Conservation (phyloP, 2,113 vertebrate genomes). For the Coryphaenoides rupestris region DNA sequence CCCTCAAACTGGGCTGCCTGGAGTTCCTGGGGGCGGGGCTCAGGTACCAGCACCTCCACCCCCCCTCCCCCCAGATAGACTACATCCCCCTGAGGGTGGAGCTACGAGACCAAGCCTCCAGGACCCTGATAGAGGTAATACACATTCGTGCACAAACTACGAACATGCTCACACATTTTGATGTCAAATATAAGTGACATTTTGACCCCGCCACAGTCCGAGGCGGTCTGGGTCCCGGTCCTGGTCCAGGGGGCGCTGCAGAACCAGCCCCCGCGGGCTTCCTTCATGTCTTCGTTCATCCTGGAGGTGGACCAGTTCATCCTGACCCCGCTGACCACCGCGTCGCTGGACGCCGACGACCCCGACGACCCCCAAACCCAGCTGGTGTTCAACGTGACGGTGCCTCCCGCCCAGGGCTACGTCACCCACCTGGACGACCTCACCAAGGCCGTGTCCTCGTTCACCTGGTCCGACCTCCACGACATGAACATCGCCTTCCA, state of each 20-base stretch:
- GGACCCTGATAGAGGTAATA: conserved; percentile 61
- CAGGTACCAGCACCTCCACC: conserved; percentile 69
- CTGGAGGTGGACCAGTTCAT: conserved; percentile 78
- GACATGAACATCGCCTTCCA: conserved; percentile 79
- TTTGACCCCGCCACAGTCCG: conserved; percentile 51
- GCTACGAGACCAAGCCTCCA: conserved; percentile 54
- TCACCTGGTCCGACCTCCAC: conserved; percentile 71
- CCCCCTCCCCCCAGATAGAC: conserved; percentile 66
- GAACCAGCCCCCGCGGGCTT: conserved; percentile 66
- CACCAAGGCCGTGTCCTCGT: conserved; percentile 60
- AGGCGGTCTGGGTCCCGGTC: conserved; percentile 70
- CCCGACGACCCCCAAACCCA: conserved; percentile 59
- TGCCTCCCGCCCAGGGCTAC: conserved; percentile 45
- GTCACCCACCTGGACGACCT: conserved; percentile 69
- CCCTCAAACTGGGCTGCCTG: conserved; percentile 66
- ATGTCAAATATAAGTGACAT: no score
- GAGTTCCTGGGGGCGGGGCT: conserved; percentile 68
- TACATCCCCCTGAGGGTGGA: conserved; percentile 71
- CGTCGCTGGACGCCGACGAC: conserved; percentile 63
- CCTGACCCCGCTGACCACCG: conserved; percentile 62
- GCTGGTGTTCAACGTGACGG: conserved; percentile 62
- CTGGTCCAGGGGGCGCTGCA: conserved; percentile 62
- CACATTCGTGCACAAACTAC: background rate
- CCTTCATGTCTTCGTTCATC: conserved; percentile 70
- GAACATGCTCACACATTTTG: background rate